phyloP scores from a whole-genome alignment of 1,140 invertebrate genomes.

The Brachionus manjavacas region DNA sequence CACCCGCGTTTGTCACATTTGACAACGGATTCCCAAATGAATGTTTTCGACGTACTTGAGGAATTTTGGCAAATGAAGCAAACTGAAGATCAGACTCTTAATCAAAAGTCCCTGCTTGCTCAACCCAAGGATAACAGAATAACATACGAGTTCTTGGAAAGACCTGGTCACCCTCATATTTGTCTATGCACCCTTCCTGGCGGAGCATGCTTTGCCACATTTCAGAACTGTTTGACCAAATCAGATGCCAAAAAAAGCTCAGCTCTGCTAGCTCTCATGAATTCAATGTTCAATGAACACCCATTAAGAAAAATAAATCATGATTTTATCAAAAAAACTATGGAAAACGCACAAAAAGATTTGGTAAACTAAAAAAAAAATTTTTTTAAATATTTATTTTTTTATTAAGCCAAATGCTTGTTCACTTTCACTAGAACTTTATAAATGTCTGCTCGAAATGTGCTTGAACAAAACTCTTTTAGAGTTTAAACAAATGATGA shows the following conservation, averaged over 20 bases:
- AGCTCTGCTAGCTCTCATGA: slow-evolving; percentile 91
- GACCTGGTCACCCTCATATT: slow-evolving; percentile 80
- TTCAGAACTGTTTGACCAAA: slow-evolving; percentile 89
- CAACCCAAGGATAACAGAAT: slow-evolving; percentile 69
- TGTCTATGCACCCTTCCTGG: slow-evolving; percentile 89
- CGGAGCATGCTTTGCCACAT: slow-evolving; percentile 89
- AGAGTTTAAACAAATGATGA: slow-evolving; percentile 93
- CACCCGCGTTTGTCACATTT: slow-evolving; percentile 48
- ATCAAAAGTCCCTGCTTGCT: slow-evolving; percentile 66
- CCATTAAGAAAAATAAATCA: slow-evolving; percentile 84
- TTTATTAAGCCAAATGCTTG: slow-evolving; percentile 46
- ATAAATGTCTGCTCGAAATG: slow-evolving; percentile 69
- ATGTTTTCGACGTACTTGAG: slow-evolving; percentile 87
- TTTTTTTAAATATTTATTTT: slow-evolving; percentile 41
- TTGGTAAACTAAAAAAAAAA: slow-evolving; percentile 54
- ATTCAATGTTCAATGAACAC: slow-evolving; percentile 92
- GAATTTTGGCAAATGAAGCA: slow-evolving; percentile 97
- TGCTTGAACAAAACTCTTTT: slow-evolving; percentile 88
- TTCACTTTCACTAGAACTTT: neutral
- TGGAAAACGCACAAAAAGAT: slow-evolving; percentile 73
- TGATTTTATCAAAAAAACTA: slow-evolving; percentile 86
- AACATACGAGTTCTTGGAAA: slow-evolving; percentile 87
- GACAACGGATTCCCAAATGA: slow-evolving; percentile 63
- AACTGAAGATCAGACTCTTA: slow-evolving; percentile 52
- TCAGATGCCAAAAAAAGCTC: slow-evolving; percentile 85